Evolutionary conservation across 2,797 vertebrate genomes (phyloP), one percentile per base, ranked within the genome.

Genomic region (Anolis apletophallus): DNA sequence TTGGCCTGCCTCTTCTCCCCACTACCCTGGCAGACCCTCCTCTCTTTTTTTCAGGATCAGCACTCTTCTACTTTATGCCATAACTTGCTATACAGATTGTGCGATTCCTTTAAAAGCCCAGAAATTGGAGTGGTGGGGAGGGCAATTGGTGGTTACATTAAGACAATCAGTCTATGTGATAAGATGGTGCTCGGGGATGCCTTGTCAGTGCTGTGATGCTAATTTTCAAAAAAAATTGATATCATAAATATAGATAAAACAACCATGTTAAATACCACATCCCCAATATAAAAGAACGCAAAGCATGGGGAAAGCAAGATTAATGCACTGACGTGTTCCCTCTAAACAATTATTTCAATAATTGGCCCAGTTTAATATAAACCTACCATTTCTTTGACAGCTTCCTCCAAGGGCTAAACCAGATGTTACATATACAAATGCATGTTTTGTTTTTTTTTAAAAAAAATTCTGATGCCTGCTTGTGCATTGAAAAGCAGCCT

Each of bases 361-460:
- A 83, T 73, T 57, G 52, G 69, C 81, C 81, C 69, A 40, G 34
- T 29, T 36, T 57, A 73, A 83, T 59, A 72, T 72, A 72, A 73
- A 34, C n/a, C 40, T 83, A 34, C 54, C 23, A 59, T 83, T 83
- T 73, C 69, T 73, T 83, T 72, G 34, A 59, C 55, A n/a, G 67
- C 34, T 36, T 59, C 69, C 81, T 83, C 81, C 34, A 83, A 73
- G 69, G 69, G 81, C 54, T 71, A 46, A 83, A 73, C 69, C 81
- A 83, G 34, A 83, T 59, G 69, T 46, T 73, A 17, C 17, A 59
- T 36, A 59, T 17, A 73, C 81, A 83, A 83, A 57, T 73, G 54
- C 52, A 46, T 57, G 16, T 29, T 82, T 81, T 81, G 1, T 23
- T n/a, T n/a, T n/a, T n/a, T n/a, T n/a, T n/a, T n/a, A n/a, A n/a